These are phyloP conservation scores for Lucilia cuprina DNA, from an alignment of 1,140 invertebrate species.

Conservation along the genomic window DNA sequence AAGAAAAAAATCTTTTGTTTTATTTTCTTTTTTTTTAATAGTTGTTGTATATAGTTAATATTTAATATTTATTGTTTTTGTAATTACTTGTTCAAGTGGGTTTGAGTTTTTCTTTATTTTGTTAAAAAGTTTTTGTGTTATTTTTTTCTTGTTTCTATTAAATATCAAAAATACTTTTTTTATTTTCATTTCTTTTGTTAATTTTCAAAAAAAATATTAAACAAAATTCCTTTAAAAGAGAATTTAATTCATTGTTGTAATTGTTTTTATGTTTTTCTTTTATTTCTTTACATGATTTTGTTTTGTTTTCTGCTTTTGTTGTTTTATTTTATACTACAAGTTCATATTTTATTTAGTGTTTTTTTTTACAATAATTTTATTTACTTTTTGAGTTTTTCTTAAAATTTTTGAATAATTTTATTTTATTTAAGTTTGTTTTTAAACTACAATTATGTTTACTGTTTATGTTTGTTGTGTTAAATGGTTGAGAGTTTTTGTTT, in stretches of 20 bases:
- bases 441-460: background rate
- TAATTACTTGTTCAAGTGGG: background rate
- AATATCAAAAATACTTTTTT: background rate
- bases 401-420: background rate
- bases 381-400: too few species aligned
- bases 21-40: background rate
- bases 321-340: background rate
- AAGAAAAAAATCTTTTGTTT: background rate
- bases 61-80: background rate
- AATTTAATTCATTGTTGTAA: conserved; percentile 1
- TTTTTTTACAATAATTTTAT: too few species aligned
- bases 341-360: too few species aligned
- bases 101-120: background rate
- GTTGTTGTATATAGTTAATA: background rate
- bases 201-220: background rate
- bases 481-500: too few species aligned
- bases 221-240: background rate
- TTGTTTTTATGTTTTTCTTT: background rate
- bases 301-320: background rate
- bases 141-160: background rate
- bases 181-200: background rate
- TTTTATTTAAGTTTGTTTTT: background rate
- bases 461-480: background rate
- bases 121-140: background rate
- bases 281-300: background rate